Conservation (phyloP, 35 echinoderm and acorn worm genomes). For the Diadema setosum region DNA sequence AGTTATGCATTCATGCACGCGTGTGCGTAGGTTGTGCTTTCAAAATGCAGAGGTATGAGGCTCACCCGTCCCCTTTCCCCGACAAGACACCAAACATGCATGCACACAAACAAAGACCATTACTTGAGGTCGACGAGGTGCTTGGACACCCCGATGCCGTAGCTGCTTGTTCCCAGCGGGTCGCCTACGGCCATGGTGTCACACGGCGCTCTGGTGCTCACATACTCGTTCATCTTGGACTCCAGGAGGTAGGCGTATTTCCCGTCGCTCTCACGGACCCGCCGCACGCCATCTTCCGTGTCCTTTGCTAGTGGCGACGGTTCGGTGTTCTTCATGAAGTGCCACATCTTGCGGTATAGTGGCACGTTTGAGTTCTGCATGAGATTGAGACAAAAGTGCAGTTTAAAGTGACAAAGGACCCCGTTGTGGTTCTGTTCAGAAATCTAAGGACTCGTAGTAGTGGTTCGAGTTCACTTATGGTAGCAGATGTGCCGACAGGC, state of each 20-base stretch:
- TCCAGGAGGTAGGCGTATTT: slow-evolving; percentile 89
- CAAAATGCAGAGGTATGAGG: no score
- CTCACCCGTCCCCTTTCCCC: no score
- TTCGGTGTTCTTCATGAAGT: slow-evolving; percentile 74
- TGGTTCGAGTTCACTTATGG: no score
- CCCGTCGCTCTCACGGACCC: slow-evolving; percentile 68
- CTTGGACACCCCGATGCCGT: slow-evolving; percentile 86
- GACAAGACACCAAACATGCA: no score
- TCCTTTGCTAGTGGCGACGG: slow-evolving; percentile 32
- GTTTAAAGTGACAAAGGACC: no score
- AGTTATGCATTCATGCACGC: no score
- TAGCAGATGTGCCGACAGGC: no score
- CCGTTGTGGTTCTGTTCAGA: no score
- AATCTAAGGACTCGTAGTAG: no score
- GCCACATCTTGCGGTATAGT: slow-evolving; percentile 81
- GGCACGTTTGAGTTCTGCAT: slow-evolving; percentile 65
- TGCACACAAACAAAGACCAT: no score
- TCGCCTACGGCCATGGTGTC: slow-evolving; percentile 68
- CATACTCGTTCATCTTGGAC: slow-evolving; percentile 76
- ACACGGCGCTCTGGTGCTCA: slow-evolving; percentile 66
- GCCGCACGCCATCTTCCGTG: slow-evolving; percentile 50
- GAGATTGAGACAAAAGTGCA: no score
- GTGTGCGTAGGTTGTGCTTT: no score
- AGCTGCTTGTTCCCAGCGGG: slow-evolving; percentile 73
- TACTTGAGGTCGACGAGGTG: slow-evolving; percentile 64